Evolutionary conservation across 2,888 invertebrate species (phyloP), one percentile per base, ranked within the genome.

Genomic region (Rhingia rostrata): DNA sequence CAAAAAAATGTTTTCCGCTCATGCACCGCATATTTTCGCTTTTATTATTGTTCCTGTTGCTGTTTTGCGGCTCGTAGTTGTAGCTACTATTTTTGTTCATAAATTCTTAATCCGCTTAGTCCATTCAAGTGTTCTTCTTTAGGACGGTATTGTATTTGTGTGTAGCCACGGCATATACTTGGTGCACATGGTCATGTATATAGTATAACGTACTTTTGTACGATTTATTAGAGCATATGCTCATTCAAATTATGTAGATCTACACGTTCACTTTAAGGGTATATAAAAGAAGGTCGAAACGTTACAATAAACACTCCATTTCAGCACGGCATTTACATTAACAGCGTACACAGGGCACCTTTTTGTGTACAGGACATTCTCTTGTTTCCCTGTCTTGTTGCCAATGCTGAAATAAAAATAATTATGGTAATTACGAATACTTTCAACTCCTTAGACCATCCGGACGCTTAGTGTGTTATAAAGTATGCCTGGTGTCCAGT

Each of bases 21-120:
- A 14, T 37, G 35, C 22, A 37, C 14, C 22, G 41, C 14, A 41
- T 41, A 9, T 6, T 22, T 30, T 43, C 10, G 37, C 9, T 32
- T 33, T 58, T 37, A 39, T 70, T 49, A 33, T 37, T n/a, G 12
- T 41, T 37, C 6, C 41, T 45, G 1, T 5, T 32, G 6, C 14
- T 22, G 22, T 22, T 22, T 22, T 22, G 22, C 22, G 22, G 22
- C 6, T 56, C 35, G 33, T 33, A 12, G 32, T 6, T 12, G n/a
- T 22, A 22, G 53, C 37, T 72, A 9, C 22, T 37, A 30, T 54
- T 70, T 60, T 49, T 35, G 49, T 60, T 53, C 61, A 61, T 61
- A 61, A 73, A 63, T 73, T 64, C 45, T 64, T 73, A 64, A 73
- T 73, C 63, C 63, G 54, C 12, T 73, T 39, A 64, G 63, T 32